A percentile compares a stretch with the other conserved stretches of the same genome.
Evolutionary conservation across 2,113 vertebrate genomes (phyloP).

Genomic region (Cephalopholis sonnerati): DNA sequence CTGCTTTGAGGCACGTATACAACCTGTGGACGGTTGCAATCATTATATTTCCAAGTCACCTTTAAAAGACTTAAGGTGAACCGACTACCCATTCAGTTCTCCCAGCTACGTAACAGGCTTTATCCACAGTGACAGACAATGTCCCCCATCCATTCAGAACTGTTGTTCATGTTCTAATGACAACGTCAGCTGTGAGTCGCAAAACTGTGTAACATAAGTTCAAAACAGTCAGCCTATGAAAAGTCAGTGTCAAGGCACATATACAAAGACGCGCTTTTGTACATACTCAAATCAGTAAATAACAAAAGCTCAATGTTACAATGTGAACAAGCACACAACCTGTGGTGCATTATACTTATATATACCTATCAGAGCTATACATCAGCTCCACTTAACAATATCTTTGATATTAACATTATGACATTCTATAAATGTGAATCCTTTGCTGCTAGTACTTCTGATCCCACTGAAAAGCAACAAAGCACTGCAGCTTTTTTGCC

Average conservation of each 20-base stretch:
- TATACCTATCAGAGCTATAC: neutral
- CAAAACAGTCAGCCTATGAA: slow-evolving; percentile 29
- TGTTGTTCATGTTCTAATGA: neutral
- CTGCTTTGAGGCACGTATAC: slow-evolving; percentile 61
- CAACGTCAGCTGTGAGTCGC: slow-evolving; percentile 11
- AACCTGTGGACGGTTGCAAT: slow-evolving; percentile 28
- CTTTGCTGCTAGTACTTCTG: neutral
- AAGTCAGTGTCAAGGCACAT: slow-evolving; percentile 73
- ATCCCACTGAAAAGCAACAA: slow-evolving; percentile 29
- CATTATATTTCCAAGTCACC: slow-evolving; percentile 22
- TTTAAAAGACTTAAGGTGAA: slow-evolving; percentile 2
- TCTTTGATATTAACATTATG: slow-evolving; percentile 24
- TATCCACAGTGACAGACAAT: slow-evolving; percentile 25
- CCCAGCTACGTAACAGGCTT: slow-evolving; percentile 36
- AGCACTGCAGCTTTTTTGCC: slow-evolving; percentile 8
- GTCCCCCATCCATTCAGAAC: slow-evolving; percentile 14
- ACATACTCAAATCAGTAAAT: slow-evolving; percentile 55
- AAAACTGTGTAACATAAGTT: slow-evolving; percentile 9
- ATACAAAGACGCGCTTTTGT: slow-evolving; percentile 37
- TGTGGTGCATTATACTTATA: slow-evolving; percentile 23
- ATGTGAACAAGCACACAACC: slow-evolving; percentile 26
- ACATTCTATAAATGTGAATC: slow-evolving; percentile 14
- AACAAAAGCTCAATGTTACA: slow-evolving; percentile 53
- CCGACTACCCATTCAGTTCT: slow-evolving; percentile 6
- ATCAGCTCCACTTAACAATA: slow-evolving; percentile 4